Conservation (phyloP, 2,888 invertebrate genomes). For the Drosophila pseudotakahashii region DNA sequence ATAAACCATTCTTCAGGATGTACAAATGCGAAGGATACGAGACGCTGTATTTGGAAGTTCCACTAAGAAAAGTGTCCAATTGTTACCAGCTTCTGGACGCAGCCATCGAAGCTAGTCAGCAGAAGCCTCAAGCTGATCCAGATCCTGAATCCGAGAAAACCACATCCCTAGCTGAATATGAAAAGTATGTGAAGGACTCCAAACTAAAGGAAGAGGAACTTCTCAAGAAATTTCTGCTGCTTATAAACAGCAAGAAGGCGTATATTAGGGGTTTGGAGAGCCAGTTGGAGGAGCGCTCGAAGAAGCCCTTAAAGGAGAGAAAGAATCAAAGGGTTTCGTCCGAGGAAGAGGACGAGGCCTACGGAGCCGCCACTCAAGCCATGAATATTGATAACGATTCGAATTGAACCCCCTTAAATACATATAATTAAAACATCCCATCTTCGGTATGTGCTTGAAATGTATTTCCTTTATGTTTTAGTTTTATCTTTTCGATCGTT, state of each 20-base stretch:
- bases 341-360: slow-evolving; percentile 38
- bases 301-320: background rate
- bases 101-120: slow-evolving; percentile 53
- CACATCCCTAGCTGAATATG: slow-evolving; percentile 45
- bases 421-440: background rate
- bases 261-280: slow-evolving; percentile 71
- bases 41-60: slow-evolving; percentile 66
- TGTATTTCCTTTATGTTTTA: slow-evolving; percentile 48
- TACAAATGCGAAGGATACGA: slow-evolving; percentile 68
- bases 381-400: slow-evolving; percentile 22
- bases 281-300: slow-evolving; percentile 25
- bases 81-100: slow-evolving; percentile 53
- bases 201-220: slow-evolving; percentile 58
- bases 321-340: background rate
- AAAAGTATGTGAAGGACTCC: slow-evolving; percentile 61
- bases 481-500: slow-evolving; percentile 39
- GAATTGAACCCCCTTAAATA: background rate
- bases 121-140: background rate
- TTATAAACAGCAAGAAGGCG: slow-evolving; percentile 77
- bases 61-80: slow-evolving; percentile 47
- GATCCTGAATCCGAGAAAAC: slow-evolving; percentile 12
- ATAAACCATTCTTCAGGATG: slow-evolving; percentile 57
- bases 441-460: slow-evolving; percentile 43
- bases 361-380: slow-evolving; percentile 44
- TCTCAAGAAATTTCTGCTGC: slow-evolving; percentile 68